phyloP scores from a whole-genome alignment of 2,888 invertebrate genomes.

The Platycnemis pennipes region DNA sequence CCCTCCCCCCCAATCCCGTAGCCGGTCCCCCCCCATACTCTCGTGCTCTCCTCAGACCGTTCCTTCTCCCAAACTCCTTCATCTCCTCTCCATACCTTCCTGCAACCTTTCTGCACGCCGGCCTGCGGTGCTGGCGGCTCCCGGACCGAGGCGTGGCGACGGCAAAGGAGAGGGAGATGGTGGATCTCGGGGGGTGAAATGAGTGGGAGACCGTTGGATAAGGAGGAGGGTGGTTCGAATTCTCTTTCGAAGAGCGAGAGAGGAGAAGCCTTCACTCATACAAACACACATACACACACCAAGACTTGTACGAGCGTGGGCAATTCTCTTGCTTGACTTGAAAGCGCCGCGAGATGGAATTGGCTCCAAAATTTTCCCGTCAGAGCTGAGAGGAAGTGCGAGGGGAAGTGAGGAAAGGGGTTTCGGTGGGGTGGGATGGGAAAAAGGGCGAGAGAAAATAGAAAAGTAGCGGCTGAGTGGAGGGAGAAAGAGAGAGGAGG shows the following conservation, averaged over 20 bases:
- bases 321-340: constrained; percentile 23
- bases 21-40: background rate
- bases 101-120: background rate
- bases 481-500: background rate
- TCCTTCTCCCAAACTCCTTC: background rate
- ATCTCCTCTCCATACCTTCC: background rate
- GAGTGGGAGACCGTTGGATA: background rate
- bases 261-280: background rate
- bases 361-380: background rate
- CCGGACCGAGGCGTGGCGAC: background rate
- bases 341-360: constrained; percentile 18
- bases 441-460: background rate
- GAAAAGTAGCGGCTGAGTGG: background rate
- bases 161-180: background rate
- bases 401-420: background rate
- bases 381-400: background rate
- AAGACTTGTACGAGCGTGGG: background rate
- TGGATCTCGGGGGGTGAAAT: background rate
- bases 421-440: background rate
- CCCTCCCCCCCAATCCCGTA: too few relatives aligned
- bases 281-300: background rate
- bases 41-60: background rate
- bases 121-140: background rate
- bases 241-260: background rate
- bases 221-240: background rate